Evolutionary conservation across 2,888 invertebrate genomes (phyloP), one percentile per base, ranked within the genome.

Genomic region (Elaeidobius kamerunicus): DNA sequence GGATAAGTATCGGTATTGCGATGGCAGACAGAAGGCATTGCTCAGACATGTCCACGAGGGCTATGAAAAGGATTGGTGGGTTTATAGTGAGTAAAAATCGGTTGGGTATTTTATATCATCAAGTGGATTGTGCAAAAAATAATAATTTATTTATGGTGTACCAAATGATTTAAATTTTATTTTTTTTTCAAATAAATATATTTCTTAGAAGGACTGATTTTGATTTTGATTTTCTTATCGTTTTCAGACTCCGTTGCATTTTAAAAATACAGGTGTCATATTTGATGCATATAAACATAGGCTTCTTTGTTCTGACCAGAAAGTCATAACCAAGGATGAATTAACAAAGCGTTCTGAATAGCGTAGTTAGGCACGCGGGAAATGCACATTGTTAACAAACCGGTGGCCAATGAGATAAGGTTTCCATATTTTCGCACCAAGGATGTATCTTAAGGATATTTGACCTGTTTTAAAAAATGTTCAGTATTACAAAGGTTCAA

Each of bases 61-160:
- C 56, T 96, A 97, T 73, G 98, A 99, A 73, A 94, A 93, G 76
- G 97, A 97, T 72, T 89, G 93, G 86, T 98, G 98, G 98, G 90
- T 91, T 68, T 94, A 91, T 75, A 89, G 86, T 75, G 91, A 91
- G 81, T 89, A 81, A 81, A 16, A 46, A 11, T 42, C 19, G 43
- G 43, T 32, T 32, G 20, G 6, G 17, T 32, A 12, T 2, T 16
- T 44, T 35, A 14, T 20, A 34, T 44, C 32, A 19, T 32, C 43
- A 43, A n/a, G 44, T 44, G 34, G 23, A 44, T 44, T 32, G 19
- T 44, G 19, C 19, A 44, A 16, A 32, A n/a, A n/a, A n/a, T n/a
- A n/a, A n/a, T n/a, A n/a, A n/a, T n/a, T 17, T 20, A 45, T 40
- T 52, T 41, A 45, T 12, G 38, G 32, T 51, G 38, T 45, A 45